Base-by-base conservation (phyloP, 2,888 invertebrate species). In the Amiota minor region DNA sequence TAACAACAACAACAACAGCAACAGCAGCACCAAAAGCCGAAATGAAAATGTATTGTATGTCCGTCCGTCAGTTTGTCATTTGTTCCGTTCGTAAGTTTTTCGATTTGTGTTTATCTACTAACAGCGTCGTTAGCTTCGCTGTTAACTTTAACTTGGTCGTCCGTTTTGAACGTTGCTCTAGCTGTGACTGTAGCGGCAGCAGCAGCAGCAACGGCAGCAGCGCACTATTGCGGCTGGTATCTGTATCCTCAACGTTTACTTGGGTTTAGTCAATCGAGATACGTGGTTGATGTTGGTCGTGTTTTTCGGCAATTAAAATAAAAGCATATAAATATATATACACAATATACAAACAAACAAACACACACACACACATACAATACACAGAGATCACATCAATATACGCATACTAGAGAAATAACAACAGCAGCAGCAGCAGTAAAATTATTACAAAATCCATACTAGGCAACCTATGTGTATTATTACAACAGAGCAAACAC, bases 221-320 rank as follows among this genome's bases (percentile, higher is more conserved):
- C 69, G 50, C 69, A 53, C 80, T 82, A 82, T 85, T 77, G 81
- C 79, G 80, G 77, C 70, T 14, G 35, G 62, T 74, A 76, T 76
- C 74, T 71, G 82, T 86, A 88, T 89, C 89, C 89, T 89, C 83
- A 89, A 84, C 87, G 83, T 86, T 87, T 86, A 86, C 87, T 89
- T 86, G 84, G 84, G 85, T 84, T 90, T 89, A 90, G 89, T 90
- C 88, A 89, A 89, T 90, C 89, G 89, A 89, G 87, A 87, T 88
- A 88, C 89, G 89, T 88, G 88, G 89, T 89, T 88, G 89, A 86
- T 87, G 86, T 85, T 88, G 88, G 90, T 89, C 87, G 89, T 88
- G 88, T 88, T 88, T 85, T 88, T 85, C 83, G 85, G 80, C 82
- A 80, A 80, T 76, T 74, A 70, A 76, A 68, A 78, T 70, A 76